Percentiles rank a stretch among this genome's conserved stretches.
Conservation (phyloP, 2,113 vertebrate species). For the Centropristis striata region DNA sequence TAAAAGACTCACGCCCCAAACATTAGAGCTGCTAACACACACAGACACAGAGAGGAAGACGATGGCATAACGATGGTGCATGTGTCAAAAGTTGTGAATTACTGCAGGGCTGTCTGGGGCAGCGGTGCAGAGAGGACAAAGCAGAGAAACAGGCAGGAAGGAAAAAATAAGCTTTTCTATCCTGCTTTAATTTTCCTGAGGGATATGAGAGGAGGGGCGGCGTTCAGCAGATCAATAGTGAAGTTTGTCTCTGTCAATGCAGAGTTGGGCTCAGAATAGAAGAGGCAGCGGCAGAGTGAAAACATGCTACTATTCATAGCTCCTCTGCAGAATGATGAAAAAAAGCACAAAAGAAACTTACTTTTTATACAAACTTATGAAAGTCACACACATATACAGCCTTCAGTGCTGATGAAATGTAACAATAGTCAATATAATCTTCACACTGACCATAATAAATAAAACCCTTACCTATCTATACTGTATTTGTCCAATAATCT, state of each 20-base stretch:
- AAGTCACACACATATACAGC: constrained; percentile 6
- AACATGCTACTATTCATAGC: constrained; percentile 50
- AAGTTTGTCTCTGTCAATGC: constrained; percentile 70
- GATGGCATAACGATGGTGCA: constrained; percentile 30
- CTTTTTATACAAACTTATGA: constrained; percentile 12
- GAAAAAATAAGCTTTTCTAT: constrained; percentile 56
- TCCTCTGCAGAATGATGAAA: constrained; percentile 33
- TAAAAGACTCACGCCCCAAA: constrained; percentile 76
- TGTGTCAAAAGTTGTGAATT: constrained; percentile 64
- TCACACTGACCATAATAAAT: neutral
- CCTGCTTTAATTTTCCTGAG: constrained; percentile 72
- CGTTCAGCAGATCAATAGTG: constrained; percentile 69
- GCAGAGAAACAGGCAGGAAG: constrained; percentile 44
- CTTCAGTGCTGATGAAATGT: neutral
- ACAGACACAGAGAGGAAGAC: constrained; percentile 34
- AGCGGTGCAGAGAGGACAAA: constrained; percentile 67
- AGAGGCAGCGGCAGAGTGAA: constrained; percentile 35
- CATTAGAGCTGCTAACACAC: constrained; percentile 71
- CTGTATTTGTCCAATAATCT: neutral
- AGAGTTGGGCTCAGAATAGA: constrained; percentile 56
- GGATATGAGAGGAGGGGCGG: constrained; percentile 52
- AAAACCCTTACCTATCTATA: neutral
- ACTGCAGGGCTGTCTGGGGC: constrained; percentile 75
- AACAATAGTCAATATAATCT: neutral
- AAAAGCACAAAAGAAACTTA: constrained; percentile 13